Percentiles rank a stretch among this genome's conserved stretches.
These are phyloP conservation scores for Drosophila rellima DNA, from an alignment of 2,888 invertebrate species.

Conservation along the genomic window DNA sequence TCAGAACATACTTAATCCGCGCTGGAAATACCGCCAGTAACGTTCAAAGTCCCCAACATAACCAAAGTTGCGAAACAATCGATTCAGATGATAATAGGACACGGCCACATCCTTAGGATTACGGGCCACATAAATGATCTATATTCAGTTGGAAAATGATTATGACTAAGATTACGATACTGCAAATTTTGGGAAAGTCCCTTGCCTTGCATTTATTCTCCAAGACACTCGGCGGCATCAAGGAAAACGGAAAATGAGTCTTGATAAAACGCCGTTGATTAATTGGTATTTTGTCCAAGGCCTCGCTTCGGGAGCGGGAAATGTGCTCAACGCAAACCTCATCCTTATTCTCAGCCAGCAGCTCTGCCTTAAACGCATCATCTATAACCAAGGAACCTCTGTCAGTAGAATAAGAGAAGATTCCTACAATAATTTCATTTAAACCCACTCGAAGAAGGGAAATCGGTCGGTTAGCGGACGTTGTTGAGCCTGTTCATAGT, in stretches of 20 bases:
- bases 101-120: constrained; percentile 95
- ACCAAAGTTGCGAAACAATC: constrained; percentile 88
- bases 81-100: constrained; percentile 93
- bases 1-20: constrained; percentile 87
- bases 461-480: constrained; percentile 89
- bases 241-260: constrained; percentile 92
- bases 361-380: constrained; percentile 88
- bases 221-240: constrained; percentile 89
- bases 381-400: constrained; percentile 91
- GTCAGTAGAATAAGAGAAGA: neutral
- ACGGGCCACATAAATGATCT: constrained; percentile 93
- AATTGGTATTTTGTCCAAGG: constrained; percentile 82
- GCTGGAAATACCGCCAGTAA: constrained; percentile 90
- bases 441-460: constrained; percentile 92
- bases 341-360: constrained; percentile 88
- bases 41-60: constrained; percentile 89
- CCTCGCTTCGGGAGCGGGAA: constrained; percentile 88
- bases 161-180: neutral
- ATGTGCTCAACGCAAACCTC: constrained; percentile 87
- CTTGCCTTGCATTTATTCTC: constrained; percentile 87
- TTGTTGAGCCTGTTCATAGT: constrained; percentile 89
- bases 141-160: constrained; percentile 11
- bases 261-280: constrained; percentile 85
- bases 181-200: neutral
- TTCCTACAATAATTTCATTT: too few species aligned